Conservation (phyloP, 2,888 invertebrate species). For the Adineta ricciae region DNA sequence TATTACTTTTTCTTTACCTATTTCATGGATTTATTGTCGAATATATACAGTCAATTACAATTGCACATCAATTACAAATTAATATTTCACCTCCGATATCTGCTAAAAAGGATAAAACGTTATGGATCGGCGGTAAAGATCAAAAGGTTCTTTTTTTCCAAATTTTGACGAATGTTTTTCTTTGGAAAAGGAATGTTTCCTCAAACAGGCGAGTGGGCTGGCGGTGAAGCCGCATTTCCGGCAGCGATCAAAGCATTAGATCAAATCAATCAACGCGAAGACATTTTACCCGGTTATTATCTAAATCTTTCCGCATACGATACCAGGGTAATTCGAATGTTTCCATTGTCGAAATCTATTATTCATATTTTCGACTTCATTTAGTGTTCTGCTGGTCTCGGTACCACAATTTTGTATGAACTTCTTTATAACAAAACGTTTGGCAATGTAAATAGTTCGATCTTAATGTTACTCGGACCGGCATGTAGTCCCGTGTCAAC, state of each 20-base stretch:
- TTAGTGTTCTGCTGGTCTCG: slow-evolving; percentile 94
- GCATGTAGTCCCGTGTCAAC: slow-evolving; percentile 98
- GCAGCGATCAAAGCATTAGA: slow-evolving; percentile 89
- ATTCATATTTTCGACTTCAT: slow-evolving; percentile 43
- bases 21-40: not conserved
- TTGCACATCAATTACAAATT: not conserved
- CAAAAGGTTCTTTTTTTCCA: too few species aligned
- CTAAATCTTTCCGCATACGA: slow-evolving; percentile 85
- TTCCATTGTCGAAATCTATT: not conserved
- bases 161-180: not conserved
- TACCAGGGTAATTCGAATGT: slow-evolving; percentile 68
- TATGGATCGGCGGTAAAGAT: slow-evolving; percentile 11
- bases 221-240: slow-evolving; percentile 93
- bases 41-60: not conserved
- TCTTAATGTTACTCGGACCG: slow-evolving; percentile 57
- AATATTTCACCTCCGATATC: not conserved
- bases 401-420: slow-evolving; percentile 96
- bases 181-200: not conserved
- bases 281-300: slow-evolving; percentile 79
- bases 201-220: slow-evolving; percentile 47
- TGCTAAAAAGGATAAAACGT: not conserved
- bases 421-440: slow-evolving; percentile 66
- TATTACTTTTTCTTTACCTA: not conserved
- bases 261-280: slow-evolving; percentile 78
- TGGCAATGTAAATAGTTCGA: slow-evolving; percentile 60